phyloP scores from a whole-genome alignment of 2,888 invertebrate genomes.

The Sylvicola cinctus region DNA sequence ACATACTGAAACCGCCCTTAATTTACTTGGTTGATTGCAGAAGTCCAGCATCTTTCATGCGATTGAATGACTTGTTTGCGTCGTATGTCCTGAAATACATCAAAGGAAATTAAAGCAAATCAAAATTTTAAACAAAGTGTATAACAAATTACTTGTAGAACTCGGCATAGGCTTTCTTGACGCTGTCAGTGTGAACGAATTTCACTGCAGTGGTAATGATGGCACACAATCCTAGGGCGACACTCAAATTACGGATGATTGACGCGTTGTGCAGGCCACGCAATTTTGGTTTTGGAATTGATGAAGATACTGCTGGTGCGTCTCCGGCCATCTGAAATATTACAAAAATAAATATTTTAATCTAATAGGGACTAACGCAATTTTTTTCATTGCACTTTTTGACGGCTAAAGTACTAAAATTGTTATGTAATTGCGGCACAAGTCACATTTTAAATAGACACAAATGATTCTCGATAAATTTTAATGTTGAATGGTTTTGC shows the following conservation, averaged over 20 bases:
- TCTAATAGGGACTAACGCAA: too few species aligned
- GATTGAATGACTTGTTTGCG: constrained; percentile 23
- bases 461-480: too few species aligned
- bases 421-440: too few species aligned
- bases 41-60: constrained; percentile 22
- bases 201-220: constrained; percentile 28
- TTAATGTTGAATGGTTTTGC: too few species aligned
- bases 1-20: too few species aligned
- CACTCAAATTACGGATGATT: constrained; percentile 35
- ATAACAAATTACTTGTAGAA: constrained; percentile 46
- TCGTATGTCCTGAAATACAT: constrained; percentile 18
- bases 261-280: constrained; percentile 42
- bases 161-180: constrained; percentile 40
- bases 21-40: constrained; percentile 18
- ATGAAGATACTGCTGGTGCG: constrained; percentile 20
- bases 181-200: constrained; percentile 28
- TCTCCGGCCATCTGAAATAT: constrained; percentile 12
- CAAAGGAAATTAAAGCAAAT: background rate
- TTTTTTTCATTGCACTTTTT: too few species aligned
- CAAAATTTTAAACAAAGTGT: background rate
- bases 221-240: constrained; percentile 25
- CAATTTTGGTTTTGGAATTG: constrained; percentile 34
- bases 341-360: too few species aligned
- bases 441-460: too few species aligned
- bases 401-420: too few species aligned